These are phyloP conservation scores for Triplophysa bombifrons DNA, from an alignment of 2,797 vertebrate genomes.

Conservation along the genomic window DNA sequence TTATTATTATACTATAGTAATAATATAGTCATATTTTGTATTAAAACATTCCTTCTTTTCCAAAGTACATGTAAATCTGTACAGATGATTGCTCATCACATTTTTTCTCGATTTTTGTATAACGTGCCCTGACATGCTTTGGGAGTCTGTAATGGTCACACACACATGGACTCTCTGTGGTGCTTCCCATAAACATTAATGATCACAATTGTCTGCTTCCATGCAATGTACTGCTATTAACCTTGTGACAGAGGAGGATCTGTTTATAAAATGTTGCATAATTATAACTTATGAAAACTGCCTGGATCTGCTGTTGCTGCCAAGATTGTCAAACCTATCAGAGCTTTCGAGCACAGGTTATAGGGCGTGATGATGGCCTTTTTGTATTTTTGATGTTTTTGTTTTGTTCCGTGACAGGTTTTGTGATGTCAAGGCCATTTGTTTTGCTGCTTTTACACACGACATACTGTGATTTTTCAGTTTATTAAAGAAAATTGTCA, in stretches of 20 bases:
- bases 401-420: conserved; percentile 22
- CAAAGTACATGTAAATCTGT: too few species aligned
- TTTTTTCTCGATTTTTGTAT: conserved; percentile 18
- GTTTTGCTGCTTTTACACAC: conserved; percentile 13
- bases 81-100: conserved; percentile 18
- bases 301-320: neutral
- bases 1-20: too few species aligned
- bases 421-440: conserved; percentile 18
- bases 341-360: neutral
- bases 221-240: conserved; percentile 58
- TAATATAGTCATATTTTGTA: too few species aligned
- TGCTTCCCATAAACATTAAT: conserved; percentile 44
- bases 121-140: conserved; percentile 44
- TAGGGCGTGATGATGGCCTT: neutral
- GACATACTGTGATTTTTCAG: neutral
- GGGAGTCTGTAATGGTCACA: neutral
- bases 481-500: conserved; percentile 32
- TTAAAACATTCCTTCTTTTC: too few species aligned
- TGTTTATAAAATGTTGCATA: conserved; percentile 53
- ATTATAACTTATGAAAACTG: conserved; percentile 37
- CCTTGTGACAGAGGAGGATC: conserved; percentile 42
- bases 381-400: conserved; percentile 5
- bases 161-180: neutral
- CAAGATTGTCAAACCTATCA: conserved; percentile 5
- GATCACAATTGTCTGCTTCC: conserved; percentile 52